Conservation (phyloP, 2,113 vertebrate genomes). For the Stigmatopora argus region DNA sequence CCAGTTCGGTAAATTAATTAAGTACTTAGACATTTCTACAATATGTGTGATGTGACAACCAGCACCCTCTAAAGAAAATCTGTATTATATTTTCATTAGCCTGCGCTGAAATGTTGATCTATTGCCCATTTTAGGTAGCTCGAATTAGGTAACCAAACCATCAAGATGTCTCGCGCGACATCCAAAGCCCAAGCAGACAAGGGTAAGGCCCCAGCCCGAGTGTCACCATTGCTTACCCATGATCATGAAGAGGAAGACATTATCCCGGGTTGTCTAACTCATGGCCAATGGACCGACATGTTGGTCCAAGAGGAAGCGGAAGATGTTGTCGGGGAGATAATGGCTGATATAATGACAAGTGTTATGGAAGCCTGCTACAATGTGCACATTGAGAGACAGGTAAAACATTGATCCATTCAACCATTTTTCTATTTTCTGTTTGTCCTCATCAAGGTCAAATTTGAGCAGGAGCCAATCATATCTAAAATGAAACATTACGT, state of each 20-base stretch:
- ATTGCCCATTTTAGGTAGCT: neutral
- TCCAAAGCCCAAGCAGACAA: slow-evolving; percentile 62
- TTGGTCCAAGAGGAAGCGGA: slow-evolving; percentile 62
- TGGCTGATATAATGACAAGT: slow-evolving; percentile 61
- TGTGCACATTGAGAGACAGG: slow-evolving; percentile 66
- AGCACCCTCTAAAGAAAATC: no score
- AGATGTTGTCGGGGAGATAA: slow-evolving; percentile 56
- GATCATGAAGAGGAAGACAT: slow-evolving; percentile 42
- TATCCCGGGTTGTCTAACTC: slow-evolving; percentile 52
- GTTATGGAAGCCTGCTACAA: slow-evolving; percentile 61
- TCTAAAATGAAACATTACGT: neutral
- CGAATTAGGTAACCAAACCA: neutral
- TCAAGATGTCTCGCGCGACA: slow-evolving; percentile 53
- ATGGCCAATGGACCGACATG: slow-evolving; percentile 64
- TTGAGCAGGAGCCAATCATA: neutral
- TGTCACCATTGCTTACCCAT: slow-evolving; percentile 13
- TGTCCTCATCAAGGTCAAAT: neutral
- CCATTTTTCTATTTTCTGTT: neutral
- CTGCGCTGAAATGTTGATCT: neutral
- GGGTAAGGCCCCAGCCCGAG: neutral
- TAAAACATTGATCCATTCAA: slow-evolving; percentile 32
- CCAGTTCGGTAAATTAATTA: no score
- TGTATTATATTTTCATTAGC: neutral
- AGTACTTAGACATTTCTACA: neutral
- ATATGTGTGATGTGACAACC: neutral